Percentiles rank a stretch among this genome's conserved stretches.
These are phyloP conservation scores for Acheta domesticus DNA, from an alignment of 2,888 invertebrate species.

Conservation along the genomic window DNA sequence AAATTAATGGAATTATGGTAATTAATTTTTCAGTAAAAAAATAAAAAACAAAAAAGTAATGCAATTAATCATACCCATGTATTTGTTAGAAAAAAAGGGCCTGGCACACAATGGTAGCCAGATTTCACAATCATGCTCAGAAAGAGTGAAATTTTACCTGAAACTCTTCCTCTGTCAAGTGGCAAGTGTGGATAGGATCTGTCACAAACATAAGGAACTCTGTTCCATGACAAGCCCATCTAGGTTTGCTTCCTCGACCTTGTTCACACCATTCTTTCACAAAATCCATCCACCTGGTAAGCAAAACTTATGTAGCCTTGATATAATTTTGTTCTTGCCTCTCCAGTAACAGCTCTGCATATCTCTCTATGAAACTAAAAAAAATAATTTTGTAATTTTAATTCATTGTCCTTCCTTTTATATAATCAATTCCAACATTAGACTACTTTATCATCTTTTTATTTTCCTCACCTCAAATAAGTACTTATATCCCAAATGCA, in stretches of 20 bases:
- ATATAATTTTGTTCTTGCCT: slow-evolving; percentile 52
- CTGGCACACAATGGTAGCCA: too few species aligned
- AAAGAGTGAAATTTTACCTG: slow-evolving; percentile 51
- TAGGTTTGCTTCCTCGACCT: slow-evolving; percentile 73
- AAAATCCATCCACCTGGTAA: slow-evolving; percentile 85
- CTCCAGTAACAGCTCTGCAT: slow-evolving; percentile 58
- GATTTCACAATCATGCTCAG: too few species aligned
- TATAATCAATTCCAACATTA: too few species aligned
- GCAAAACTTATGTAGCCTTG: slow-evolving; percentile 66
- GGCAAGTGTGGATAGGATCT: slow-evolving; percentile 76
- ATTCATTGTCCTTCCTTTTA: background rate
- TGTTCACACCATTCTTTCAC: slow-evolving; percentile 79
- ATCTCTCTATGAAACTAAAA: slow-evolving; percentile 67
- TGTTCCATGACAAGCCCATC: slow-evolving; percentile 86
- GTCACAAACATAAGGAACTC: slow-evolving; percentile 83
- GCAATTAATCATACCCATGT: too few species aligned
- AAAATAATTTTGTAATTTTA: slow-evolving; percentile 29
- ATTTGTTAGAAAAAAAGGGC: too few species aligned
- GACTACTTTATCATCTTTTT: too few species aligned
- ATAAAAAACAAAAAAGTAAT: too few species aligned
- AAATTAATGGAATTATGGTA: too few species aligned
- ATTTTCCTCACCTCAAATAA: slow-evolving; percentile 70
- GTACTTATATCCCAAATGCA: slow-evolving; percentile 85
- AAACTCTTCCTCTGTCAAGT: slow-evolving; percentile 74
- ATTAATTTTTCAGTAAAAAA: too few species aligned